Conservation (phyloP, 2,113 vertebrate species). For the Protomyctophum bolini region DNA sequence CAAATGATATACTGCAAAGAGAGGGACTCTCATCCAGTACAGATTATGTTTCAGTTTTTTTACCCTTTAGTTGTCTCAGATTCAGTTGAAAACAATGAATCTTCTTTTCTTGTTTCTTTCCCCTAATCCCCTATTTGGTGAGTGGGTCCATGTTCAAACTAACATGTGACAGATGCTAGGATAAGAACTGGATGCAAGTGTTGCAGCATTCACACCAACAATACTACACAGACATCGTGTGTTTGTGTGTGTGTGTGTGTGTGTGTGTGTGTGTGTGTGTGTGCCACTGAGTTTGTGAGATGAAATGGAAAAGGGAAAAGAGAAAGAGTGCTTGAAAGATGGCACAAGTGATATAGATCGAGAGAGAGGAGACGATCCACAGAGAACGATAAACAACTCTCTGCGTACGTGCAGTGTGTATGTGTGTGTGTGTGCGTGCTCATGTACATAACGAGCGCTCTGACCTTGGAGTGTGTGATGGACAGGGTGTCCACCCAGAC, state of each 20-base stretch:
- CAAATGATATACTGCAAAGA: too few species aligned
- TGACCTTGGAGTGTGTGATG: constrained; percentile 98
- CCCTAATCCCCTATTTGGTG: constrained; percentile 27
- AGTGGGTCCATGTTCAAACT: constrained; percentile 44
- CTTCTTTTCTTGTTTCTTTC: too few species aligned
- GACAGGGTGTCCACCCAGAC: constrained; percentile 99
- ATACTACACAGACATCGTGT: too few species aligned
- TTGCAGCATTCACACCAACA: too few species aligned
- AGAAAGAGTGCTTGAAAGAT: neutral
- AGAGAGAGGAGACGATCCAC: constrained; percentile 20
- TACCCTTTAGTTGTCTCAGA: too few species aligned
- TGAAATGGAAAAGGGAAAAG: constrained; percentile 1
- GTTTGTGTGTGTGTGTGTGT: neutral
- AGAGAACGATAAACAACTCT: constrained; percentile 10
- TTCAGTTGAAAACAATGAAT: too few species aligned
- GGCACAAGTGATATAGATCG: constrained; percentile 36
- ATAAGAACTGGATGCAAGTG: neutral
- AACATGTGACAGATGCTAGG: constrained; percentile 38
- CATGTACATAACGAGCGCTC: constrained; percentile 53
- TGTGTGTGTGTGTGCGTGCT: neutral
- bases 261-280: neutral
- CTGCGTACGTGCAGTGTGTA: neutral
- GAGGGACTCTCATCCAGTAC: too few species aligned
- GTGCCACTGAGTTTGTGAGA: constrained; percentile 16
- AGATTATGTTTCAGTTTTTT: too few species aligned